These are phyloP conservation scores for Chrysoperla carnea DNA, from an alignment of 1,140 invertebrate species.

Conservation along the genomic window DNA sequence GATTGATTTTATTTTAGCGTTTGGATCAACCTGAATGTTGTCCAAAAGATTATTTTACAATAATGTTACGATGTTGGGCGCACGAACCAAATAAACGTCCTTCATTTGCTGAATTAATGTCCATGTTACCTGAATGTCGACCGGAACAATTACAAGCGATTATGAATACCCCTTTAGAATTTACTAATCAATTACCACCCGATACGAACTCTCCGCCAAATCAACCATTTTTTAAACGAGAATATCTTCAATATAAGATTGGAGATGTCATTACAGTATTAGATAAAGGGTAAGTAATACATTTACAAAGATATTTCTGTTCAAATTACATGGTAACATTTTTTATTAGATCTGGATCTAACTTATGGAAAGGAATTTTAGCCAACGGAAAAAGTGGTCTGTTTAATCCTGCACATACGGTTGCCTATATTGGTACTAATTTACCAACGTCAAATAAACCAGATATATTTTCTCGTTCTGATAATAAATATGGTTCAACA, in stretches of 20 bases:
- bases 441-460: conserved; percentile 30
- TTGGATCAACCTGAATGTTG: conserved; percentile 89
- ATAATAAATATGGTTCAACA: conserved; percentile 36
- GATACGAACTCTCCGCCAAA: conserved; percentile 10
- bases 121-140: conserved; percentile 64
- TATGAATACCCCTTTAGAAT: conserved; percentile 6
- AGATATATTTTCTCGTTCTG: conserved; percentile 23
- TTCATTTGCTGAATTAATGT: conserved; percentile 73
- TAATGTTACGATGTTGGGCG: conserved; percentile 93
- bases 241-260: conserved; percentile 65
- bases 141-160: conserved; percentile 67
- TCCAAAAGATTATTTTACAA: conserved; percentile 77
- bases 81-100: conserved; percentile 81
- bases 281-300: conserved; percentile 57
- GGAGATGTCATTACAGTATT: conserved; percentile 88
- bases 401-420: conserved; percentile 79
- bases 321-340: conserved; percentile 4
- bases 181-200: not conserved
- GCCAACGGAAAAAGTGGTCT: conserved; percentile 71
- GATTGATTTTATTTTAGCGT: conserved; percentile 31
- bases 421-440: conserved; percentile 70
- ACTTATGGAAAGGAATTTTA: conserved; percentile 71
- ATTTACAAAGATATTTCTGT: conserved; percentile 8
- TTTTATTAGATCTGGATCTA: conserved; percentile 19
- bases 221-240: conserved; percentile 25